These are phyloP conservation scores for Pollicipes pollicipes DNA, from an alignment of 1,140 invertebrate species.

Conservation along the genomic window DNA sequence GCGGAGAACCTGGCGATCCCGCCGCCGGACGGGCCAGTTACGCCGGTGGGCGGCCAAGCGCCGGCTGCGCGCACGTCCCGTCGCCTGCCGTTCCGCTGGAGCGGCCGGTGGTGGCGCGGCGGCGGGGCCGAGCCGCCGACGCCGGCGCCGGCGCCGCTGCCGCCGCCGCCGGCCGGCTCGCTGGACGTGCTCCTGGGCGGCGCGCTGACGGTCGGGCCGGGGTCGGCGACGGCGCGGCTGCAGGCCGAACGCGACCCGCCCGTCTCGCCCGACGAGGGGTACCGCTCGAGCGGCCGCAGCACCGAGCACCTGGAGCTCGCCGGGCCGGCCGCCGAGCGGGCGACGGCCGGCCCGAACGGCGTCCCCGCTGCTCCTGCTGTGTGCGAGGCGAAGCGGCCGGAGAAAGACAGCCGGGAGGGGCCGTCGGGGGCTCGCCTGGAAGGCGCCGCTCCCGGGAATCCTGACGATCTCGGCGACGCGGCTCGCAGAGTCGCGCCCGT, in stretches of 20 bases:
- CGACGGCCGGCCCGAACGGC: too few relatives aligned
- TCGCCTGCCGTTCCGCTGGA: background rate
- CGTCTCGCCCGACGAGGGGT: background rate
- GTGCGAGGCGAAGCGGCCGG: too few relatives aligned
- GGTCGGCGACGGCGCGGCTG: background rate
- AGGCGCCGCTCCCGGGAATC: too few relatives aligned
- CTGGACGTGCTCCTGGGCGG: background rate
- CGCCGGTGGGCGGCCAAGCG: too few relatives aligned
- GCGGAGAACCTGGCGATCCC: background rate
- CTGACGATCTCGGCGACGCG: too few relatives aligned
- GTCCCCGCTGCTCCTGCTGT: too few relatives aligned
- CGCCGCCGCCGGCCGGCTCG: background rate
- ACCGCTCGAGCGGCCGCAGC: background rate
- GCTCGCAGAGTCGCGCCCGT: background rate
- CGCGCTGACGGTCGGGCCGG: background rate
- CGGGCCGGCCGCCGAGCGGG: too few relatives aligned
- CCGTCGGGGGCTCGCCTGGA: too few relatives aligned
- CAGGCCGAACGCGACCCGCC: background rate
- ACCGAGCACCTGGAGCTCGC: background rate
- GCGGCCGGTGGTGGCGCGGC: background rate
- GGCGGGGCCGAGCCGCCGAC: background rate
- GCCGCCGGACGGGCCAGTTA: background rate
- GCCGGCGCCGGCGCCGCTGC: too few relatives aligned
- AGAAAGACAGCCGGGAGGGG: too few relatives aligned
- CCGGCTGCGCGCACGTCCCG: too few relatives aligned